Percentiles rank a stretch among this genome's conserved stretches.
These are phyloP conservation scores for Siderastrea siderea DNA, from an alignment of 92 coral and sea anemone genomes.

Conservation along the genomic window DNA sequence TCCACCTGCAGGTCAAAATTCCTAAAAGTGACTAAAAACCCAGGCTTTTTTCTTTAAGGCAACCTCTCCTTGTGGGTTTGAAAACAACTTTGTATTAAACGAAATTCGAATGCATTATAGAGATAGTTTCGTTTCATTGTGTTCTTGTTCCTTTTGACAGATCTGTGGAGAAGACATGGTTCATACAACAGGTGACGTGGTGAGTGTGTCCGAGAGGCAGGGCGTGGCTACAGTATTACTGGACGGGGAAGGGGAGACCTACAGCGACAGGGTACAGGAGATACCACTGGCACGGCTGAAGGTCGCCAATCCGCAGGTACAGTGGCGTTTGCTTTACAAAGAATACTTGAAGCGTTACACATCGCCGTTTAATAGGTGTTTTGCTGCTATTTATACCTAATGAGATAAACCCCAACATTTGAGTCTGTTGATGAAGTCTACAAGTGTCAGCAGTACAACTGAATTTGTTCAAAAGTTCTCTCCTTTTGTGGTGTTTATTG, in stretches of 20 bases:
- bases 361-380: too few species aligned
- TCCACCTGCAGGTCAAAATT: too few species aligned
- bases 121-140: too few species aligned
- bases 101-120: too few species aligned
- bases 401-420: too few species aligned
- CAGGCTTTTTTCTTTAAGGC: too few species aligned
- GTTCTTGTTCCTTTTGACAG: constrained; percentile 33
- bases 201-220: constrained; percentile 79
- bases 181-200: constrained; percentile 65
- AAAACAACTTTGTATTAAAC: too few species aligned
- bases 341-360: not conserved
- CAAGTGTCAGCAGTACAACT: not conserved
- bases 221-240: constrained; percentile 78
- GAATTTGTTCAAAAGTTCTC: not conserved
- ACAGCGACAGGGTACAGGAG: constrained; percentile 62
- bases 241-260: constrained; percentile 38
- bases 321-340: too few species aligned
- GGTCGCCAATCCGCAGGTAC: constrained; percentile 65
- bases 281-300: constrained; percentile 81
- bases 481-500: too few species aligned
- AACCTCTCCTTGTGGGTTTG: too few species aligned
- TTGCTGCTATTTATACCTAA: too few species aligned
- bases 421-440: not conserved
- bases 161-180: constrained; percentile 86
- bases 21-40: too few species aligned